Conservation (phyloP, 2,888 invertebrate species). For the Abrostola triplasia region DNA sequence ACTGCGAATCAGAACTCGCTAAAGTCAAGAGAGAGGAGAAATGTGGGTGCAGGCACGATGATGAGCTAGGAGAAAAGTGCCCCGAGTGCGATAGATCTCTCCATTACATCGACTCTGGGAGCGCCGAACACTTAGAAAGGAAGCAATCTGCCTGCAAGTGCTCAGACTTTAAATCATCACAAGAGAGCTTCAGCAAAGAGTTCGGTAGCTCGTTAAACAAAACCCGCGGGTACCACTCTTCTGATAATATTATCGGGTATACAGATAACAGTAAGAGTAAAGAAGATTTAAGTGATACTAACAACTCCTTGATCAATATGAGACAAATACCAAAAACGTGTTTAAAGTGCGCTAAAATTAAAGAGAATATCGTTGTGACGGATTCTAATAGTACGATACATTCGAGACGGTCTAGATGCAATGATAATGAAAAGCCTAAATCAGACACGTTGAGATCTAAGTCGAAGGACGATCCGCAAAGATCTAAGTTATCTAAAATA, state of each 20-base stretch:
- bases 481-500: constrained; percentile 85
- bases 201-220: constrained; percentile 73
- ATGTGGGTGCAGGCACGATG: constrained; percentile 71
- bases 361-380: constrained; percentile 83
- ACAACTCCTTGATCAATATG: constrained; percentile 73
- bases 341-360: constrained; percentile 84
- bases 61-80: constrained; percentile 74
- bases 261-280: constrained; percentile 75
- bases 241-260: constrained; percentile 82
- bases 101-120: constrained; percentile 82
- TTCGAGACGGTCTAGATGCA: constrained; percentile 77
- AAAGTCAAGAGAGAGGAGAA: constrained; percentile 73
- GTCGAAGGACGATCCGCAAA: constrained; percentile 85
- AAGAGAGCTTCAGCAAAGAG: constrained; percentile 84
- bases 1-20: constrained; percentile 78
- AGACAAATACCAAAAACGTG: constrained; percentile 82
- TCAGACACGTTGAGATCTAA: constrained; percentile 84
- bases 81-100: constrained; percentile 80
- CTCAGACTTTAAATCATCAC: constrained; percentile 83
- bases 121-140: constrained; percentile 78
- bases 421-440: constrained; percentile 73
- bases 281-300: constrained; percentile 76
- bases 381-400: constrained; percentile 70
- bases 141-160: constrained; percentile 78
- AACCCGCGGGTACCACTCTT: constrained; percentile 83